Evolutionary conservation across 2,888 invertebrate genomes (phyloP).

Genomic region (Sussaba pulchella): DNA sequence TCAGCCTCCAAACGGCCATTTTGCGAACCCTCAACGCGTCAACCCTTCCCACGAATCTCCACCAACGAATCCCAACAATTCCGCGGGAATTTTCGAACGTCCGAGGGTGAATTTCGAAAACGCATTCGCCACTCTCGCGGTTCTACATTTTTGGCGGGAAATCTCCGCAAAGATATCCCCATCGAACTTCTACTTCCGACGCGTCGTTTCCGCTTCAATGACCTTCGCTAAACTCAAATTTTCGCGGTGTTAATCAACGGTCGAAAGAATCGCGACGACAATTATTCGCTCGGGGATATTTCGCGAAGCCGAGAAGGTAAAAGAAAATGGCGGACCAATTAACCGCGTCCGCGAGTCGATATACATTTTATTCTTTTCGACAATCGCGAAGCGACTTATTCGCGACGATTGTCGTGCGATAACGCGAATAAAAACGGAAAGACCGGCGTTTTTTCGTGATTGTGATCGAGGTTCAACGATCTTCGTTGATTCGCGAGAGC

Average conservation of each 20-base stretch:
- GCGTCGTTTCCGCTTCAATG: too few relatives aligned
- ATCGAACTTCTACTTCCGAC: not conserved
- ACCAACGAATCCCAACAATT: too few relatives aligned
- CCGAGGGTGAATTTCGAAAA: slow-evolving; percentile 12
- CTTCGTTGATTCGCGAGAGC: not conserved
- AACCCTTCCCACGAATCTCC: slow-evolving; percentile 67
- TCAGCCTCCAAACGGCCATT: slow-evolving; percentile 65
- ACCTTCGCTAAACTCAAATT: too few relatives aligned
- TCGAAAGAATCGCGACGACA: too few relatives aligned
- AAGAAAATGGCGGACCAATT: slow-evolving; percentile 82
- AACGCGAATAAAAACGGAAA: not conserved
- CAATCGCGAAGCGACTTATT: not conserved
- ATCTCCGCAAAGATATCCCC: not conserved
- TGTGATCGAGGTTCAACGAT: not conserved
- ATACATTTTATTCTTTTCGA: slow-evolving; percentile 77
- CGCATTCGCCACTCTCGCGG: too few relatives aligned
- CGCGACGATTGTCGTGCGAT: not conserved
- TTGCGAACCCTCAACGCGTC: slow-evolving; percentile 41
- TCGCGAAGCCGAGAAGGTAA: slow-evolving; percentile 18
- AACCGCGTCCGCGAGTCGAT: slow-evolving; percentile 75
- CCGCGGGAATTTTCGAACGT: too few relatives aligned
- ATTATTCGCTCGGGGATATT: not conserved
- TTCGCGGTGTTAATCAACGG: too few relatives aligned
- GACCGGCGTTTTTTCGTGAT: not conserved
- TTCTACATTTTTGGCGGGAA: not conserved